Evolutionary conservation across 2,888 invertebrate species (phyloP), one percentile per base, ranked within the genome.

Genomic region (Eristalis tenax): DNA sequence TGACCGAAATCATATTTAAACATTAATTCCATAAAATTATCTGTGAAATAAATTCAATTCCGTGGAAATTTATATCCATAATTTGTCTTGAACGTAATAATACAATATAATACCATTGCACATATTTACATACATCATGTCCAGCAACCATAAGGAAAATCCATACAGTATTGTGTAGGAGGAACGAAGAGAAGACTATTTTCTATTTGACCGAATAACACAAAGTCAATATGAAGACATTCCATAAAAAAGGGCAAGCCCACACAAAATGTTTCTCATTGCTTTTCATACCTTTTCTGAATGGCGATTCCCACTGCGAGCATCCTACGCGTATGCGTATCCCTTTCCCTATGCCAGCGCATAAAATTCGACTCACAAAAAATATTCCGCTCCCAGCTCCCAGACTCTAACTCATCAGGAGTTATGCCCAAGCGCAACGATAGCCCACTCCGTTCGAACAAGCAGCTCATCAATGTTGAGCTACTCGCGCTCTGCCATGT

Each of bases 221-320:
- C 32, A 76, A 66, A 56, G 69, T 63, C 56, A 76, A 81, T 71
- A 32, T 10, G 32, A 5, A 81, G 71, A 81, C 66, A 76, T 76
- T 76, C 66, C 71, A 71, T 69, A 73, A 81, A 43, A 38, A 70
- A 32, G 38, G 81, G 15, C 76, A 77, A 81, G 50, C 76, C 85
- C 73, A 76, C 66, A 38, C 73, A 76, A 70, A 26, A 8, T 66
- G 56, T 66, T 66, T 57, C 57, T 40, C 26, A 10, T 32, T 71
- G 18, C n/a, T 26, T 11, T 32, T 13, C 40, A 40, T 57, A 28
- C 64, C 63, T 35, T 43, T 40, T 43, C 15, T 57, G 11, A 28
- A 40, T 75, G n/a, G 18, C 63, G 56, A 68, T 59, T 22, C 56
- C 38, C 26, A 65, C 22, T 71, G 22, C 38, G 22, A 43, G 65